These are phyloP conservation scores for Chymomyza costata DNA, from an alignment of 1,140 invertebrate species.

Conservation along the genomic window DNA sequence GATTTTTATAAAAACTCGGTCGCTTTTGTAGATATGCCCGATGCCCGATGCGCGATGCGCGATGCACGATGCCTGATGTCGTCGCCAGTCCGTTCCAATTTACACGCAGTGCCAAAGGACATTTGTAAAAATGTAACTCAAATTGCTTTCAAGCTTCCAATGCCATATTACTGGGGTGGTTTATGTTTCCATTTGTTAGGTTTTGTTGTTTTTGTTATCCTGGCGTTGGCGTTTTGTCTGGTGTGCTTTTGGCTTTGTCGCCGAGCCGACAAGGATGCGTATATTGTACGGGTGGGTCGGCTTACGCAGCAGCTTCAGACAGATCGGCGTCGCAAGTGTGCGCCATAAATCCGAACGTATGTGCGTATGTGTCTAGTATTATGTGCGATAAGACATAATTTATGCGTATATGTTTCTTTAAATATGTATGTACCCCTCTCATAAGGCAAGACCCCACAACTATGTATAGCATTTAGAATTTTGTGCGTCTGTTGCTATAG, in stretches of 20 bases:
- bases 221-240: no score
- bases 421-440: no score
- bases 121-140: slow-evolving; percentile 46
- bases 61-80: no score
- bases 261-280: slow-evolving; percentile 10
- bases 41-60: no score
- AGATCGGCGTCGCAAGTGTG: slow-evolving; percentile 61
- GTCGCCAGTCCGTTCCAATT: slow-evolving; percentile 57
- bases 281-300: slow-evolving; percentile 22
- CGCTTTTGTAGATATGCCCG: no score
- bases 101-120: slow-evolving; percentile 32
- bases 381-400: slow-evolving; percentile 20
- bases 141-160: slow-evolving; percentile 1
- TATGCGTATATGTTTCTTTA: no score
- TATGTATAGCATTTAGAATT: no score
- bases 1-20: no score
- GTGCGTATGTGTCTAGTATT: background rate
- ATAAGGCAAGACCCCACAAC: no score
- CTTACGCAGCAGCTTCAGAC: slow-evolving; percentile 28
- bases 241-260: slow-evolving; percentile 19
- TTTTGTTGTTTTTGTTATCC: no score
- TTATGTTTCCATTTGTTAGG: slow-evolving; percentile 36
- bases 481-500: no score
- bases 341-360: slow-evolving; percentile 9
- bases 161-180: no score